Percentiles rank a stretch among this genome's conserved stretches.
phyloP scores from a whole-genome alignment of 2,888 invertebrate genomes.

The Eustalomyia histrio region DNA sequence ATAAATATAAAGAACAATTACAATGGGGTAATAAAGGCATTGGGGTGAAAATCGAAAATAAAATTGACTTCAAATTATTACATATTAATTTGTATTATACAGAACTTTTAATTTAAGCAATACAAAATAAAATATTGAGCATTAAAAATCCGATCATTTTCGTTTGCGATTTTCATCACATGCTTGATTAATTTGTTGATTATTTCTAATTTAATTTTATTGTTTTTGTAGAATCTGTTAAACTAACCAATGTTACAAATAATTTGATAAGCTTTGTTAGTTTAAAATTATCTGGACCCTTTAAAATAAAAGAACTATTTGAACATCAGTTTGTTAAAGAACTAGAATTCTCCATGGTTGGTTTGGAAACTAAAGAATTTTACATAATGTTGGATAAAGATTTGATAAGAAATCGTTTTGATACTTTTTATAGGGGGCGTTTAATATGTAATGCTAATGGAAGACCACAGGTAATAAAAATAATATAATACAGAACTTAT shows the following conservation, averaged over 20 bases:
- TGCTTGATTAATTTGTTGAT: not conserved
- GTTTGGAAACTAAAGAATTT: constrained; percentile 69
- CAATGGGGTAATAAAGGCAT: constrained; percentile 56
- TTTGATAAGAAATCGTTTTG: constrained; percentile 63
- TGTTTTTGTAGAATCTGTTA: constrained; percentile 61
- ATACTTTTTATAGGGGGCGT: constrained; percentile 69
- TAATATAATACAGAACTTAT: too few species aligned
- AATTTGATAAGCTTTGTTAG: constrained; percentile 41
- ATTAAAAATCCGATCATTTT: too few species aligned
- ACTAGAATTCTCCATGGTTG: constrained; percentile 62
- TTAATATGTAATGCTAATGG: constrained; percentile 68
- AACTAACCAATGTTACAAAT: constrained; percentile 63
- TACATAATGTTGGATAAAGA: constrained; percentile 69
- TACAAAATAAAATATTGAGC: too few species aligned
- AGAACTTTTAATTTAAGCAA: too few species aligned
- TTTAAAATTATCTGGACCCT: constrained; percentile 71
- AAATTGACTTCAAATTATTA: too few species aligned
- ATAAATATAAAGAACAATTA: constrained; percentile 67
- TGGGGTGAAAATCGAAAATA: too few species aligned
- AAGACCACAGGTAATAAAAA: constrained; percentile 65
- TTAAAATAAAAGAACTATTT: constrained; percentile 70
- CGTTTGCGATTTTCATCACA: too few species aligned
- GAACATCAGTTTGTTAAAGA: constrained; percentile 67
- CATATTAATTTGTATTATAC: too few species aligned
- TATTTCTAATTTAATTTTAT: not conserved